Conservation (phyloP, 2,888 invertebrate species). For the Drosophila bunnanda region DNA sequence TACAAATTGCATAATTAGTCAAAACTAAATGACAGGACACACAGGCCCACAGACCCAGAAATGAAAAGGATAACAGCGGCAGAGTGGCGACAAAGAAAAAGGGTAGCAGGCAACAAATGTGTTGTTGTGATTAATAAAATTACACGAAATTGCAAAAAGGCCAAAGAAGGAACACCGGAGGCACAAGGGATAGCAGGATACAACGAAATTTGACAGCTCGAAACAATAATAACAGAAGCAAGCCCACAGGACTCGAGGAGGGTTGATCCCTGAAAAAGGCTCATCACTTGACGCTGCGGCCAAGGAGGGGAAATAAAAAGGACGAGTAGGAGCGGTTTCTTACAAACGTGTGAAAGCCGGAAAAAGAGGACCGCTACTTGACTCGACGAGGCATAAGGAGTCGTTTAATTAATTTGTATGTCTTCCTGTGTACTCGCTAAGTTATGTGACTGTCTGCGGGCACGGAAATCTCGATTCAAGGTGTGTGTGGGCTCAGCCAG, state of each 20-base stretch:
- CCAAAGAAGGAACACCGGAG: conserved; percentile 10
- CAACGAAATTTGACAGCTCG: conserved; percentile 71
- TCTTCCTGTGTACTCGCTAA: conserved; percentile 57
- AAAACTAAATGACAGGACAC: conserved; percentile 65
- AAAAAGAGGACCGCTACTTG: conserved; percentile 65
- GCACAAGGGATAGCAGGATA: conserved; percentile 32
- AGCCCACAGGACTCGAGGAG: conserved; percentile 44
- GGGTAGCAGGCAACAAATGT: conserved; percentile 59
- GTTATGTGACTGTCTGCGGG: conserved; percentile 78
- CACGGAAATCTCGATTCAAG: conserved; percentile 49
- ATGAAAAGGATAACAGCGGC: conserved; percentile 43
- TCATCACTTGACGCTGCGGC: conserved; percentile 76
- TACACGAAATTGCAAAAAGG: conserved; percentile 64
- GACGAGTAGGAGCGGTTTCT: conserved; percentile 28
- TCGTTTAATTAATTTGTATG: conserved; percentile 77
- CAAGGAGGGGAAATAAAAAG: conserved; percentile 19
- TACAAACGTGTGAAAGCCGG: conserved; percentile 75
- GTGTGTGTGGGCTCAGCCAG: conserved; percentile 42
- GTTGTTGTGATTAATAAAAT: conserved; percentile 81
- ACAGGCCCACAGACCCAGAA: conserved; percentile 35
- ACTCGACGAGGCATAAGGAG: conserved; percentile 45
- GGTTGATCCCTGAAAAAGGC: conserved; percentile 74
- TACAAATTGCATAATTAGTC: conserved; percentile 81
- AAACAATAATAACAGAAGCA: conserved; percentile 66
- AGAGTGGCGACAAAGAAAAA: conserved; percentile 36